Base-by-base conservation (phyloP, 2,113 vertebrate species). In the Cyprinodon variegatus region DNA sequence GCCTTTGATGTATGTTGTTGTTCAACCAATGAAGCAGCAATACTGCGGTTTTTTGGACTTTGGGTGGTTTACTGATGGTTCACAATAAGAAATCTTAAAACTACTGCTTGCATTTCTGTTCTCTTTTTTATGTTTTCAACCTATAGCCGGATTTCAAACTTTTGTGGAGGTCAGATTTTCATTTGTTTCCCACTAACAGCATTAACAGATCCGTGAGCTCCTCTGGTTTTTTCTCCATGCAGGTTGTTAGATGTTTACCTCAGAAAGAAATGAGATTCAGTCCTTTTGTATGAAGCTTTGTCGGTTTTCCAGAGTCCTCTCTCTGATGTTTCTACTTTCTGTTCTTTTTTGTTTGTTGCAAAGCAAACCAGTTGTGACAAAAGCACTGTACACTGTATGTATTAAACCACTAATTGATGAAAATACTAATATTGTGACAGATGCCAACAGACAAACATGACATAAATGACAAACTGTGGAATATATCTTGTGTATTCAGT, bases 381-480 rank as follows among this genome's bases (percentile, higher is more conserved):
- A 72, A 71, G 68, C 80, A 74, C 83, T 83, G 87, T 79, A 62
- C 66, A 83, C n/a, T 41, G 64, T 84, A 74, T 84, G 61, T 87
- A 83, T 85, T 81, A 82, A 85, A 84, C 90, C 91, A 92, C 91
- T 92, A 88, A 89, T 68, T 40, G 77, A 74, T 69, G 40, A 40
- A 68, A 81, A 81, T 81, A 90, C 83, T 88, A 90, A 89, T 83
- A 66, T 76, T 71, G 79, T 64, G 59, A 75, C 9, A 75, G 70
- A 81, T 72, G 65, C 61, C 64, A 77, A 80, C 67, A 64, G 20
- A 69, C 17, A 45, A 79, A 72, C 59, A 67, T 71, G 64, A 14
- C 88, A 91, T 88, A 90, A 90, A 92, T n/a, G 17, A n/a, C 61
- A 74, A 82, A 79, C 29, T 80, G 65, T 29, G 29, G 29, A 29